phyloP scores from a whole-genome alignment of 2,797 vertebrate species.

The Perodicticus potto region DNA sequence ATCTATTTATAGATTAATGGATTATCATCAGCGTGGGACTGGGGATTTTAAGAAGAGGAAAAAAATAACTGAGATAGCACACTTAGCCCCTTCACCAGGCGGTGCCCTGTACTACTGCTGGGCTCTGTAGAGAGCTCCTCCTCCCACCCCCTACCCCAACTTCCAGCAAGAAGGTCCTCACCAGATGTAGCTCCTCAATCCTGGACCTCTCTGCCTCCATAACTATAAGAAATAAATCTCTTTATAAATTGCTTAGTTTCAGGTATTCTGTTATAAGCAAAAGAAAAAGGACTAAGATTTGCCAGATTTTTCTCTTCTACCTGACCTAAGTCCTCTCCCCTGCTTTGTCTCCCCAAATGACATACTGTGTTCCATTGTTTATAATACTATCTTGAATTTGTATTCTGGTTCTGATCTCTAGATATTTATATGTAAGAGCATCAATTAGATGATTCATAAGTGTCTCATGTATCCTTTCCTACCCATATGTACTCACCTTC shows the following conservation, averaged over 20 bases:
- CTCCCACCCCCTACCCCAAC: no score
- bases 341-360: neutral
- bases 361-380: neutral
- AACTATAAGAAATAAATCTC: neutral
- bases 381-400: slow-evolving; percentile 28
- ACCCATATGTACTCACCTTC: neutral
- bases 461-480: neutral
- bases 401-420: slow-evolving; percentile 22
- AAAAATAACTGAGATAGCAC: neutral
- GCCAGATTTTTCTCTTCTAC: neutral
- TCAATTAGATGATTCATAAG: neutral
- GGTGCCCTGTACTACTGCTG: neutral
- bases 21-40: neutral
- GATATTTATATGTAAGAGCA: neutral
- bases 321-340: neutral
- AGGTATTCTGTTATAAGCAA: neutral
- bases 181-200: neutral
- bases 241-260: neutral
- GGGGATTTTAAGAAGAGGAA: neutral
- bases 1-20: neutral
- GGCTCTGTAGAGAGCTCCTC: neutral
- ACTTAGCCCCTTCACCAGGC: neutral
- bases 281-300: neutral
- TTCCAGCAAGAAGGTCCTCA: neutral
- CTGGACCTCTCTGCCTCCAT: neutral